Evolutionary conservation across 2,888 invertebrate genomes (phyloP), one percentile per base, ranked within the genome.

Genomic region (Mythimna vitellina): DNA sequence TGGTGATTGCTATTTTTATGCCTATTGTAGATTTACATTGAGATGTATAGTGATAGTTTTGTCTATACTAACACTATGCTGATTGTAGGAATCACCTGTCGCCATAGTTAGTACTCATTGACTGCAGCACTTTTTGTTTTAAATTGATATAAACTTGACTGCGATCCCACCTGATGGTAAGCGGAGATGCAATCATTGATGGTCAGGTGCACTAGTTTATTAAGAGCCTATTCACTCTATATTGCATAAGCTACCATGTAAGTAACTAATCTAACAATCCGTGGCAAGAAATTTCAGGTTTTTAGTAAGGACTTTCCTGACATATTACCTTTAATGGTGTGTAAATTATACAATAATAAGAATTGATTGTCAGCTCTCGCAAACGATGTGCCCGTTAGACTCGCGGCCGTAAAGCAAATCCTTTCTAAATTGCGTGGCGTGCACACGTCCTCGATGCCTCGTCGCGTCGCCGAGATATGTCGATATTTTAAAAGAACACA

Each of bases 401-500:
- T 86, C 76, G 83, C 85, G 90, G 91, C 89, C 87, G 91, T 93
- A 93, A 94, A 92, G 92, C 89, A 95, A 95, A 96, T 94, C 95
- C 96, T 93, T 92, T 90, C 89, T 89, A 95, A 95, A 96, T 96
- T 95, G 94, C 94, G 80, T 88, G 89, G 87, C 88, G 85, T 82
- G 89, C 91, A 91, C 92, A 92, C 90, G 89, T 88, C 87, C 85
- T 81, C 82, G 89, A 22, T 17, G 17, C 46, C 17, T 1, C 46
- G 46, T 6, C 17, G 46, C 17, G 6, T 20, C 65, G 66, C 65
- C 46, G 29, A 61, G 89, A 90, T 81, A 89, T 89, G 91, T 93
- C 94, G 94, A 95, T 95, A 96, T 95, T 96, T 96, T 96, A 94
- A 95, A 96, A 92, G 92, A 91, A 93, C 90, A 89, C 91, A 91